These are phyloP conservation scores for Zonotrichia leucophrys DNA, from an alignment of 2,113 vertebrate genomes.

Conservation along the genomic window DNA sequence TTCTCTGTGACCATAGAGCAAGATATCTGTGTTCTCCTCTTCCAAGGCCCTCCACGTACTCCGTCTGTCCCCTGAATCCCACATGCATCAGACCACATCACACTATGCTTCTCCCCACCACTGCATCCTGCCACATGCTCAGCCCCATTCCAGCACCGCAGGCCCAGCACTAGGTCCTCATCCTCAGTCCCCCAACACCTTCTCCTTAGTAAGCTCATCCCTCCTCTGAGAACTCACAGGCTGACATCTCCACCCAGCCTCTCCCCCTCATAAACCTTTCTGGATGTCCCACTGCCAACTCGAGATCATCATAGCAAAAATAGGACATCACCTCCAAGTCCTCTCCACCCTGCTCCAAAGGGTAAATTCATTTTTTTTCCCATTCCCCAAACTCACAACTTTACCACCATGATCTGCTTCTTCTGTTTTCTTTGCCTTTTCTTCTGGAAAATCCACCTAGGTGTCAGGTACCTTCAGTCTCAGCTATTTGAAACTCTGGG, in stretches of 20 bases:
- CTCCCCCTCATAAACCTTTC: neutral
- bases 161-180: neutral
- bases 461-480: neutral
- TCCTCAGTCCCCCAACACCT: neutral
- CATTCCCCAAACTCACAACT: neutral
- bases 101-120: neutral
- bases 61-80: neutral
- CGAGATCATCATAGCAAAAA: neutral
- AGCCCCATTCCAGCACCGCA: neutral
- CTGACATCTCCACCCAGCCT: neutral
- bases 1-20: neutral
- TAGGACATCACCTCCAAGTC: neutral
- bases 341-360: neutral
- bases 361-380: neutral
- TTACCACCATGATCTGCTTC: neutral
- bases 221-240: neutral
- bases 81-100: neutral
- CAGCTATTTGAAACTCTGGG: neutral
- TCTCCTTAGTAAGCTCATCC: neutral
- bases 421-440: neutral
- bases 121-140: accelerated
- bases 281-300: neutral
- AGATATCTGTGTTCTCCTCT: neutral
- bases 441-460: neutral
- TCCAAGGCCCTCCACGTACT: neutral